Conservation (phyloP, 2,113 vertebrate genomes). For the Sapajus apella region DNA sequence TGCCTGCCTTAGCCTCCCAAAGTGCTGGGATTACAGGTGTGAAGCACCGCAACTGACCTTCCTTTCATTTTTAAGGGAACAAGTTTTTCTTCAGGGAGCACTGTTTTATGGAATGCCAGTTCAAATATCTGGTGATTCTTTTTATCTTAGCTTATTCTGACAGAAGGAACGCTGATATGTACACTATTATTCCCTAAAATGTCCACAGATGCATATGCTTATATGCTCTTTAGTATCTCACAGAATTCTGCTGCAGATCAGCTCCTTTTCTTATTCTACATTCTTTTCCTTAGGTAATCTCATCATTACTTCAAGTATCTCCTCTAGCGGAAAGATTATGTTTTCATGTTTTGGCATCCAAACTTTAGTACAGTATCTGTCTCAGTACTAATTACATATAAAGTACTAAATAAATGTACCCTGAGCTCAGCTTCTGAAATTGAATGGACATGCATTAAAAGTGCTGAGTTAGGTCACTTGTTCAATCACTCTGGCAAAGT, state of each 20-base stretch:
- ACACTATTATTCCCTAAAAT: neutral
- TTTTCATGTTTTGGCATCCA: neutral
- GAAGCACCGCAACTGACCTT: no score
- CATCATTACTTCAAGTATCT: neutral
- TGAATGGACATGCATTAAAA: neutral
- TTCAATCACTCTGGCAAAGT: neutral
- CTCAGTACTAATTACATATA: neutral
- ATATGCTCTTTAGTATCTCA: neutral
- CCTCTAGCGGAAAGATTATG: neutral
- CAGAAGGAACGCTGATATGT: neutral
- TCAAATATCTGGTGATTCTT: neutral
- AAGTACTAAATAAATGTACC: neutral
- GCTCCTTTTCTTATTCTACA: neutral
- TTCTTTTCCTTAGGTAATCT: neutral
- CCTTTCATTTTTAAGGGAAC: neutral
- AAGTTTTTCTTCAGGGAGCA: neutral
- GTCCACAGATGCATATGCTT: neutral
- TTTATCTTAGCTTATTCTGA: neutral
- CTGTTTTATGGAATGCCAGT: neutral
- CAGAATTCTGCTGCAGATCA: neutral
- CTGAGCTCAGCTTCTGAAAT: neutral
- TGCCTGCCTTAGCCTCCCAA: no score
- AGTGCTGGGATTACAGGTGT: no score
- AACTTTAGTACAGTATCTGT: no score
- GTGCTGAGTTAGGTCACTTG: neutral